These are phyloP conservation scores for Alfaro cultratus DNA, from an alignment of 2,797 vertebrate species.

Conservation along the genomic window DNA sequence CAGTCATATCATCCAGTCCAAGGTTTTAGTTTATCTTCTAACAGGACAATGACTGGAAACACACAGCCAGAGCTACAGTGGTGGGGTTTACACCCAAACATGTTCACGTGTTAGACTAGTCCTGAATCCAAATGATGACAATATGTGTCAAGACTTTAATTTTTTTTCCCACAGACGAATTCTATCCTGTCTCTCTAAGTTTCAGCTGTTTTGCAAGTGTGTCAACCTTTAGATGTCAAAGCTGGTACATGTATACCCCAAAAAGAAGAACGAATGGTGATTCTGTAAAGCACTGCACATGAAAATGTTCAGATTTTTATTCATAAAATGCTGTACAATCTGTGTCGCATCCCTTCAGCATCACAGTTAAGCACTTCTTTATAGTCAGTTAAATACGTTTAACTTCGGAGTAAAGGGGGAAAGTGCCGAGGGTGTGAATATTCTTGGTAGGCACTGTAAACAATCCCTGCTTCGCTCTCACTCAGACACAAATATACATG, in stretches of 20 bases:
- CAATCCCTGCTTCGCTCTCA: not conserved
- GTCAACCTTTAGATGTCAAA: not conserved
- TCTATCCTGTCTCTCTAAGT: not conserved
- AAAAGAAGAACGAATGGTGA: not conserved
- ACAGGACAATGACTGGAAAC: not conserved
- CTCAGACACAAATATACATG: not conserved
- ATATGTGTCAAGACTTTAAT: not conserved
- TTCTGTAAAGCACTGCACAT: not conserved
- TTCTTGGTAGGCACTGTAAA: not conserved
- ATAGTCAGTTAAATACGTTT: not conserved
- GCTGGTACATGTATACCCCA: not conserved
- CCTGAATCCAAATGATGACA: not conserved
- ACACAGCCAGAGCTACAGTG: not conserved
- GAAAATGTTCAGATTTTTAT: not conserved
- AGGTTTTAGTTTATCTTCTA: not conserved
- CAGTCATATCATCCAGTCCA: not conserved
- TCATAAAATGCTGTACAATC: not conserved
- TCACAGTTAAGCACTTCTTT: not conserved
- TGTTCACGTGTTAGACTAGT: not conserved
- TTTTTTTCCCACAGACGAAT: not conserved
- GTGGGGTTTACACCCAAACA: not conserved
- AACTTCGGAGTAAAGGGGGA: not conserved
- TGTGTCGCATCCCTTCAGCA: not conserved
- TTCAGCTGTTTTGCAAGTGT: not conserved
- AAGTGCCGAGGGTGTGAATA: not conserved